phyloP scores from a whole-genome alignment of 2,888 invertebrate genomes.

The Xylota segnis region DNA sequence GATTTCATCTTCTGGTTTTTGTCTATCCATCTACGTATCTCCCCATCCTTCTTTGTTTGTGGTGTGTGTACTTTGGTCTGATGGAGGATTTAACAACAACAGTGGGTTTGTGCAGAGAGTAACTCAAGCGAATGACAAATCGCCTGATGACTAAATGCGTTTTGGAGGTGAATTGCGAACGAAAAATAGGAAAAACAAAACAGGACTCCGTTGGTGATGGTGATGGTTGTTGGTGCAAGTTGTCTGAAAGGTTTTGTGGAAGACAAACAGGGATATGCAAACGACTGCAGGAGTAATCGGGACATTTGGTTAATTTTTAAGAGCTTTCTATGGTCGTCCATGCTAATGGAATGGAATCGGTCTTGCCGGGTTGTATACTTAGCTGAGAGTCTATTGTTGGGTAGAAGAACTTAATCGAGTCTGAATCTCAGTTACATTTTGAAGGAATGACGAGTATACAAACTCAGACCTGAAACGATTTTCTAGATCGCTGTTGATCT shows the following conservation, averaged over 20 bases:
- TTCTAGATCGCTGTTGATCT: too few species aligned
- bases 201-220: not conserved
- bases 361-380: too few species aligned
- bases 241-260: not conserved
- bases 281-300: not conserved
- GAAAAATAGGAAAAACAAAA: not conserved
- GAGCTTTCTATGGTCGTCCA: not conserved
- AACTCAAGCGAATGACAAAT: slow-evolving; percentile 47
- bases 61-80: slow-evolving; percentile 16
- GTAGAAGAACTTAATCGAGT: not conserved
- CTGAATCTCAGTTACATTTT: too few species aligned
- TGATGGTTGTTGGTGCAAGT: not conserved
- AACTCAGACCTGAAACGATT: too few species aligned
- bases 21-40: slow-evolving; percentile 32
- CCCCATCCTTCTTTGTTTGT: slow-evolving; percentile 1
- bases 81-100: slow-evolving; percentile 39
- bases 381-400: not conserved
- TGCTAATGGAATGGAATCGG: not conserved
- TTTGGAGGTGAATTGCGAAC: slow-evolving; percentile 12
- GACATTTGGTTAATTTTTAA: not conserved
- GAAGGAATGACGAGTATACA: too few species aligned
- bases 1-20: slow-evolving; percentile 42
- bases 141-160: slow-evolving; percentile 40
- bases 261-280: not conserved
- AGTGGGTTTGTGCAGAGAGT: slow-evolving; percentile 14